A percentile compares a stretch with the other conserved stretches of the same genome.
These are phyloP conservation scores for Uloborus plumipes DNA, from an alignment of 2,888 invertebrate species.

Conservation along the genomic window DNA sequence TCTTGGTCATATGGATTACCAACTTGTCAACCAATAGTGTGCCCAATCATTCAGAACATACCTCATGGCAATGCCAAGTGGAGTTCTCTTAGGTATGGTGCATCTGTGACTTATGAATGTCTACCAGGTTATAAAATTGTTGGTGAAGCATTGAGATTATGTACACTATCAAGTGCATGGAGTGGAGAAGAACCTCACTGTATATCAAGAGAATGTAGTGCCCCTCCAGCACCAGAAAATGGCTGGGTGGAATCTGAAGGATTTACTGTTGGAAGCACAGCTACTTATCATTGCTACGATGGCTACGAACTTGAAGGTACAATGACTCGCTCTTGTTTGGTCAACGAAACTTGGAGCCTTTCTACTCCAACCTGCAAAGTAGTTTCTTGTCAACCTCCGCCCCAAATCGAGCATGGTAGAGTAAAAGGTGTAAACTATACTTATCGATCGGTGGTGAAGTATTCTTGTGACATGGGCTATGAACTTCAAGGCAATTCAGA, in stretches of 20 bases:
- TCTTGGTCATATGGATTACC: constrained; percentile 59
- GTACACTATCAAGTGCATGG: constrained; percentile 64
- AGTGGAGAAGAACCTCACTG: constrained; percentile 59
- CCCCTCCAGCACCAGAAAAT: constrained; percentile 20
- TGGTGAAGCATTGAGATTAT: constrained; percentile 58
- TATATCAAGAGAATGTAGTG: constrained; percentile 45
- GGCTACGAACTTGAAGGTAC: constrained; percentile 65
- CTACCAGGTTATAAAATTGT: constrained; percentile 58
- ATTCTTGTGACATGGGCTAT: constrained; percentile 64
- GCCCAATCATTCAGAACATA: constrained; percentile 47
- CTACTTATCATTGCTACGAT: constrained; percentile 62
- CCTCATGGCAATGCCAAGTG: constrained; percentile 60
- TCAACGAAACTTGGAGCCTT: constrained; percentile 65
- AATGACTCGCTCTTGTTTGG: constrained; percentile 55
- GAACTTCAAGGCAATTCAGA: constrained; percentile 44
- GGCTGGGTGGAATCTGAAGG: constrained; percentile 55
- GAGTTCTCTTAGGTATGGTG: constrained; percentile 55
- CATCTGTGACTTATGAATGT: constrained; percentile 54
- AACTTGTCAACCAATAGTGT: constrained; percentile 59
- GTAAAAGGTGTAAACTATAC: constrained; percentile 21
- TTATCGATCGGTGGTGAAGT: constrained; percentile 51
- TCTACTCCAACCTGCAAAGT: constrained; percentile 56
- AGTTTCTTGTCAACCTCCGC: constrained; percentile 56
- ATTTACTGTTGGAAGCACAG: constrained; percentile 45
- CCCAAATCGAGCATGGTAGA: constrained; percentile 55